These are phyloP conservation scores for Ophraella communa DNA, from an alignment of 2,888 invertebrate genomes.

Conservation along the genomic window DNA sequence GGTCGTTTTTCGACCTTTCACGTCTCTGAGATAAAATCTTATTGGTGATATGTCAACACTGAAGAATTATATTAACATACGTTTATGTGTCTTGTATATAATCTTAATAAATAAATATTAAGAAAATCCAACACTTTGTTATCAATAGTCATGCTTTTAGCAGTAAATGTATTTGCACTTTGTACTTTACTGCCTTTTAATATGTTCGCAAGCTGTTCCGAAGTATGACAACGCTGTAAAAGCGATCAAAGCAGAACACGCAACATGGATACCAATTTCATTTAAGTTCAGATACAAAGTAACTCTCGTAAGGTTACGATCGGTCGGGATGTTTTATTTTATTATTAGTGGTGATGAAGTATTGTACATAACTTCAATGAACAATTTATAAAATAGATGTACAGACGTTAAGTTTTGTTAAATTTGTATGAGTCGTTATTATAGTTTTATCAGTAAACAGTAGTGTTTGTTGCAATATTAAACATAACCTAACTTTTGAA, in stretches of 20 bases:
- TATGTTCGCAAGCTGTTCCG: background rate
- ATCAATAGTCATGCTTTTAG: too few relatives aligned
- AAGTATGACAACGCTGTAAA: slow-evolving; percentile 14
- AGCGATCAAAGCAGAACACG: slow-evolving; percentile 43
- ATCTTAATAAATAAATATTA: too few relatives aligned
- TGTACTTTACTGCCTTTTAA: background rate
- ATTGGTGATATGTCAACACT: too few relatives aligned
- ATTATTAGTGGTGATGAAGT: slow-evolving; percentile 40
- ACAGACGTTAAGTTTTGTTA: slow-evolving; percentile 20
- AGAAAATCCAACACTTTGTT: too few relatives aligned
- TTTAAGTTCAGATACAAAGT: slow-evolving; percentile 42
- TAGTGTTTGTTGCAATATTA: slow-evolving; percentile 14
- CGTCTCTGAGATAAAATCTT: too few relatives aligned
- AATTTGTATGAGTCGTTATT: slow-evolving; percentile 16
- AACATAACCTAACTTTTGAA: slow-evolving; percentile 39
- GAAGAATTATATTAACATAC: too few relatives aligned
- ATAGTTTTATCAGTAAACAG: slow-evolving; percentile 2
- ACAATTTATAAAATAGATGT: slow-evolving; percentile 7
- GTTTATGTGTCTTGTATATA: too few relatives aligned
- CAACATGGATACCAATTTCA: slow-evolving; percentile 45
- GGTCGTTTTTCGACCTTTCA: too few relatives aligned
- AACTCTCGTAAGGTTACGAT: slow-evolving; percentile 40
- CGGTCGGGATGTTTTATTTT: slow-evolving; percentile 38
- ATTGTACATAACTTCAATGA: slow-evolving; percentile 15
- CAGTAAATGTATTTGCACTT: background rate